A percentile compares a stretch with the other conserved stretches of the same genome.
These are phyloP conservation scores for Zeugodacus cucurbitae DNA, from an alignment of 1,140 invertebrate genomes.

Conservation along the genomic window DNA sequence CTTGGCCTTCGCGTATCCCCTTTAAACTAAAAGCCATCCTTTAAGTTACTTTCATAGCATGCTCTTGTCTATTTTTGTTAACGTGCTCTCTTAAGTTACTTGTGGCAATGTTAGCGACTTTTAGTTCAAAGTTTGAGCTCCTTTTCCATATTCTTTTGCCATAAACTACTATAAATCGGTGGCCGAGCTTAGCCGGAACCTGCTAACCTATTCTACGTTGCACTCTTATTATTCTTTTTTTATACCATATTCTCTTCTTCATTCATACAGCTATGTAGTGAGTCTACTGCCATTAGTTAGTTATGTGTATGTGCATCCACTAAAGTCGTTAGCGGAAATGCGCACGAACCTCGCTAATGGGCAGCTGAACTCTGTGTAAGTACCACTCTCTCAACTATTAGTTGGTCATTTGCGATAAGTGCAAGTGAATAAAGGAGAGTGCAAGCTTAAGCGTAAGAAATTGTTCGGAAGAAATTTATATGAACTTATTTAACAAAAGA, in stretches of 20 bases:
- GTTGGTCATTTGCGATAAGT: conserved; percentile 10
- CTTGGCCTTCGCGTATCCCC: background rate
- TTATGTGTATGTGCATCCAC: background rate
- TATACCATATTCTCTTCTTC: background rate
- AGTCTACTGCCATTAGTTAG: background rate
- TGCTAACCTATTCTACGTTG: background rate
- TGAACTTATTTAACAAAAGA: background rate
- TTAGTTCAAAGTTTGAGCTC: no score
- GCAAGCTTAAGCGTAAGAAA: background rate
- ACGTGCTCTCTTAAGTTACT: no score
- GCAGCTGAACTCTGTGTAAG: background rate
- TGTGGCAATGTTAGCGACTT: no score
- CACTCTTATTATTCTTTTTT: background rate
- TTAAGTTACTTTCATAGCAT: no score
- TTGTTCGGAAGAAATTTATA: background rate
- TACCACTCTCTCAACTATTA: background rate
- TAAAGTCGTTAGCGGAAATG: background rate
- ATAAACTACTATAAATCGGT: no score
- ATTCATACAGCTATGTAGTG: background rate
- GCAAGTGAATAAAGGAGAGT: background rate
- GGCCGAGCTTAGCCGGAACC: background rate
- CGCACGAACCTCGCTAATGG: background rate
- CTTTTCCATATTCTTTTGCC: no score
- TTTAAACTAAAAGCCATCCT: background rate
- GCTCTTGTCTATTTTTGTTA: no score